These are phyloP conservation scores for Himalopsyche anomala DNA, from an alignment of 2,888 invertebrate genomes.

Conservation along the genomic window DNA sequence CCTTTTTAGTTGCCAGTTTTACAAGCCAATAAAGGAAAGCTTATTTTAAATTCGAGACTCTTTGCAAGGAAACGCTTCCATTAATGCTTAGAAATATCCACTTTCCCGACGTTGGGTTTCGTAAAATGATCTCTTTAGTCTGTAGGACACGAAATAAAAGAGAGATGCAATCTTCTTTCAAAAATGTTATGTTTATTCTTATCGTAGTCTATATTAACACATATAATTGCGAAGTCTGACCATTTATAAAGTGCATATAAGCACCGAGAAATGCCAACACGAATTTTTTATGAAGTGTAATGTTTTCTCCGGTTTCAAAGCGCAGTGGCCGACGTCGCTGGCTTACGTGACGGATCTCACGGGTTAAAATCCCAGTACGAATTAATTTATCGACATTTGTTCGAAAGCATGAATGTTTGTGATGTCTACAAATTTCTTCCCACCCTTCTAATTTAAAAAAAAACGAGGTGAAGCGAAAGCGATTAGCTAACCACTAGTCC, in stretches of 20 bases:
- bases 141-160: slow-evolving; percentile 40
- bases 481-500: too few species aligned
- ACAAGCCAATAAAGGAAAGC: slow-evolving; percentile 48
- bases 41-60: slow-evolving; percentile 53
- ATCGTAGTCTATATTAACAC: slow-evolving; percentile 5
- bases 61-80: slow-evolving; percentile 50
- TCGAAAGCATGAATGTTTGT: too few species aligned
- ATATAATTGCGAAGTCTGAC: not conserved
- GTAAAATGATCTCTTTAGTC: slow-evolving; percentile 45
- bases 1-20: slow-evolving; percentile 47
- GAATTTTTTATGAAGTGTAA: too few species aligned
- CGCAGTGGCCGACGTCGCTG: too few species aligned
- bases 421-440: too few species aligned
- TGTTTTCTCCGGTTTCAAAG: too few species aligned
- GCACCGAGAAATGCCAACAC: too few species aligned
- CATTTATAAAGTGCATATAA: not conserved
- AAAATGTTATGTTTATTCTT: not conserved
- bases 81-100: slow-evolving; percentile 53
- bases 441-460: too few species aligned
- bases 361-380: too few species aligned
- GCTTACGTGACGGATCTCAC: too few species aligned
- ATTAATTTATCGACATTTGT: too few species aligned
- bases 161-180: slow-evolving; percentile 24
- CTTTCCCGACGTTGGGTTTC: slow-evolving; percentile 45
- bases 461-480: too few species aligned